Evolutionary conservation across 2,888 invertebrate genomes (phyloP).

Genomic region (Steinernema carpocapsae): DNA sequence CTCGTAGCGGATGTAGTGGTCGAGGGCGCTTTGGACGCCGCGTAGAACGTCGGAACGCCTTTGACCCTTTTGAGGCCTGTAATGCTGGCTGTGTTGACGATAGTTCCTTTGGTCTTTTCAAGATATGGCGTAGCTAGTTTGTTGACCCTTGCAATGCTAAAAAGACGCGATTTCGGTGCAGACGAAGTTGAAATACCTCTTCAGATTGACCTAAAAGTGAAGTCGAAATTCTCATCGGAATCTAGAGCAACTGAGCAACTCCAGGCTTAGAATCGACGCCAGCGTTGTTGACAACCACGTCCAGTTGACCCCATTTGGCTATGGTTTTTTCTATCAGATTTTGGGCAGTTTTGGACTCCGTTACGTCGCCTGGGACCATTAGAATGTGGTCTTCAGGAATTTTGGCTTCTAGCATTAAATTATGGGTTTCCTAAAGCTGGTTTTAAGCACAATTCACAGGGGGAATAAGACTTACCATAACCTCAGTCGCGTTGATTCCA

Average conservation of each 20-base stretch:
- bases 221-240: constrained; percentile 8
- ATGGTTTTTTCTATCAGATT: neutral
- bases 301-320: neutral
- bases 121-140: constrained; percentile 12
- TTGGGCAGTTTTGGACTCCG: neutral
- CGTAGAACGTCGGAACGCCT: constrained; percentile 1
- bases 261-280: neutral
- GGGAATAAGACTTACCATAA: constrained; percentile 11
- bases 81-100: neutral
- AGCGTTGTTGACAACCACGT: constrained; percentile 9
- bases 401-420: neutral
- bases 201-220: too few relatives aligned
- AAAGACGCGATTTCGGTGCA: too few relatives aligned
- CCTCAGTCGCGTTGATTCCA: constrained; percentile 35
- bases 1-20: neutral
- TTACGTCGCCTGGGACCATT: neutral
- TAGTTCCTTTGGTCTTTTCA: neutral
- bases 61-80: neutral
- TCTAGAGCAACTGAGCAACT: neutral
- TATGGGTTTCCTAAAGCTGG: neutral
- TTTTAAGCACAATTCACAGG: too few relatives aligned
- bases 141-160: neutral
- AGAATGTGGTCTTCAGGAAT: neutral
- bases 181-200: too few relatives aligned
- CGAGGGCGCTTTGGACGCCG: too few relatives aligned